phyloP scores from a whole-genome alignment of 2,113 vertebrate genomes.

The Colistium nudipinnis region DNA sequence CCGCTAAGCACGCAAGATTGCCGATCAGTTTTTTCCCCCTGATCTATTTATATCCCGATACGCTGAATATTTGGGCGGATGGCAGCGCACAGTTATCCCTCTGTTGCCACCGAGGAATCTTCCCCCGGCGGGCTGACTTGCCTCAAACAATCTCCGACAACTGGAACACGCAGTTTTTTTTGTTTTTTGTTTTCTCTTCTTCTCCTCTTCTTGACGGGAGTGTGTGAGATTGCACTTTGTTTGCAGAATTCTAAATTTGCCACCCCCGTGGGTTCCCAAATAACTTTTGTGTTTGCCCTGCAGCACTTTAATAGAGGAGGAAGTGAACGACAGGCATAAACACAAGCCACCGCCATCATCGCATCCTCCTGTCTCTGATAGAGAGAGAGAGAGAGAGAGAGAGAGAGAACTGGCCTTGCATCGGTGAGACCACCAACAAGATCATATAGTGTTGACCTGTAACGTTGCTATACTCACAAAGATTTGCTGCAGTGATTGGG shows the following conservation, averaged over 20 bases:
- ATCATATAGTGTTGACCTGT: slow-evolving; percentile 57
- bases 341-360: neutral
- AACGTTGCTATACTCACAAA: slow-evolving; percentile 52
- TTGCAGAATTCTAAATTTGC: slow-evolving; percentile 47
- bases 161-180: slow-evolving; percentile 20
- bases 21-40: slow-evolving; percentile 59
- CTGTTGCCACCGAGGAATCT: slow-evolving; percentile 71
- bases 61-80: slow-evolving; percentile 67
- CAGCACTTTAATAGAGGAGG: slow-evolving; percentile 31
- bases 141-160: slow-evolving; percentile 61
- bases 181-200: neutral
- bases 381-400: neutral
- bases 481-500: slow-evolving; percentile 71
- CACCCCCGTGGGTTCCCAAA: slow-evolving; percentile 9
- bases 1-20: slow-evolving; percentile 64
- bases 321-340: slow-evolving; percentile 28
- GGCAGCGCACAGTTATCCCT: slow-evolving; percentile 54
- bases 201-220: slow-evolving; percentile 26
- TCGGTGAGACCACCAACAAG: slow-evolving; percentile 42
- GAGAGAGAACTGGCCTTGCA: slow-evolving; percentile 34
- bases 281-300: slow-evolving; percentile 66
- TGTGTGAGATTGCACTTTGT: slow-evolving; percentile 46
- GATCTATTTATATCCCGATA: slow-evolving; percentile 75
- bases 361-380: neutral
- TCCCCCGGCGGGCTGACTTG: slow-evolving; percentile 55